phyloP scores from a whole-genome alignment of 2,797 vertebrate genomes.

The Neosilurus mollespiculum region DNA sequence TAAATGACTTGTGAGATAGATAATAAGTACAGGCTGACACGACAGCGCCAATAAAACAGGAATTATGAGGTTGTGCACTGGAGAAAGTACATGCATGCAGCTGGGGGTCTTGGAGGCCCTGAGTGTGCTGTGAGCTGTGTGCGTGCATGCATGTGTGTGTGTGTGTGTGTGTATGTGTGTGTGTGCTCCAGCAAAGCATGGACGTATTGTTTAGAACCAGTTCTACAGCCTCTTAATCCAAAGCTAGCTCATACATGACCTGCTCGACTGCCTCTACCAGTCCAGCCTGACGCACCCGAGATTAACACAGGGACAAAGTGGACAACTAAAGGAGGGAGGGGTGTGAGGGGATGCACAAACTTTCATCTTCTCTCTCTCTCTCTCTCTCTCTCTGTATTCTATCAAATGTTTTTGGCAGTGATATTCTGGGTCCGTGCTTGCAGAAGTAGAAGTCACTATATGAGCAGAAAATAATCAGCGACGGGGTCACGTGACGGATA shows the following conservation, averaged over 20 bases:
- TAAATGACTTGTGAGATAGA: not conserved
- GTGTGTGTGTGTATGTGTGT: not conserved
- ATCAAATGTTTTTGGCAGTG: not conserved
- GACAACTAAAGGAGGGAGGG: not conserved
- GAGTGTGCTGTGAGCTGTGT: not conserved
- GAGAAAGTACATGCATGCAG: slow-evolving; percentile 16
- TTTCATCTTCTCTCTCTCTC: too few species aligned
- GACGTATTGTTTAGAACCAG: slow-evolving; percentile 68
- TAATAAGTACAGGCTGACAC: not conserved
- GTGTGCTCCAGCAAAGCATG: slow-evolving; percentile 51
- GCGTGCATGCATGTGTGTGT: not conserved
- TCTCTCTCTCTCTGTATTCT: too few species aligned
- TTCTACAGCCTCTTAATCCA: slow-evolving; percentile 66
- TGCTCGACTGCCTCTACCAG: slow-evolving; percentile 73
- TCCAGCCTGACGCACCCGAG: slow-evolving; percentile 53
- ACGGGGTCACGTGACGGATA: not conserved
- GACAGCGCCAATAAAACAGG: not conserved
- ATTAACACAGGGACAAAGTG: slow-evolving; percentile 19
- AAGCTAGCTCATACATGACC: slow-evolving; percentile 69
- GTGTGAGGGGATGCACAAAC: not conserved
- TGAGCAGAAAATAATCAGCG: not conserved
- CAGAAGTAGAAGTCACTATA: not conserved
- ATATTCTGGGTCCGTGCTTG: not conserved
- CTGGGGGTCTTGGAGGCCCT: slow-evolving; percentile 19
- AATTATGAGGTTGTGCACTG: not conserved